Base-by-base conservation (phyloP, 2,797 vertebrate genomes). In the Lemur catta region DNA sequence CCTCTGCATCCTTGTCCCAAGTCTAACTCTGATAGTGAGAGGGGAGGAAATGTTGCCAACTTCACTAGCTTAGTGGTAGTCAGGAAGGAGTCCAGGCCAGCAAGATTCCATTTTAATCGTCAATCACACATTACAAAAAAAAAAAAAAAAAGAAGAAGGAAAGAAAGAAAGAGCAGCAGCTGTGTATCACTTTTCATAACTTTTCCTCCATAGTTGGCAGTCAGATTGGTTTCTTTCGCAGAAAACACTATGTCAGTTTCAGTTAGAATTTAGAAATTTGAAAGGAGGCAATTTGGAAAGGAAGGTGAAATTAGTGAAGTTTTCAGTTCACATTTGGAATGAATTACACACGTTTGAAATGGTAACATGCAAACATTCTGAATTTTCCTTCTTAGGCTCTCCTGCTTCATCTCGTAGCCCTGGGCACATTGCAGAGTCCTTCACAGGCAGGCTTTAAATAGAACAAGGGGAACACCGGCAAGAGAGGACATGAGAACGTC, bases 271-370 rank as follows among this genome's bases (percentile, higher is more conserved):
- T 71, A 48, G 75, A 69, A 41, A 63, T 82, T 43, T 78, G 92
- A 89, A 86, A 92, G 85, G 82, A 93, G 91, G 71, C 79, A 33
- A 26, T 84, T 91, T 91, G 93, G 84, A 84, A 86, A 89, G 90
- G 76, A 94, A 93, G 84, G 86, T 93, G 82, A 71, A 61, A 61
- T 15, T 41, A 89, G 72, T 7, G 76, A 85, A 57, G 71, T 33
- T 93, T 94, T 94, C 75, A 65, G 75, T 81, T 81, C 7, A 10
- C 30, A 12, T 79, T 84, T 67, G 88, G 74, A 89, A 69, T 38
- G 81, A 91, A 74, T 91, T 55, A 24, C 41, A 71, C 65, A 74
- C 43, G 26, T 72, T 59, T 1, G 78, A 57, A 50, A 76, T n/a
- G 15, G 22, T 57, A 24, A 48, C 24, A 4, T 24, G 22, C 55